A percentile compares a stretch with the other conserved stretches of the same genome.
Evolutionary conservation across 2,113 vertebrate genomes (phyloP).

Genomic region (Megaceryle maxima): DNA sequence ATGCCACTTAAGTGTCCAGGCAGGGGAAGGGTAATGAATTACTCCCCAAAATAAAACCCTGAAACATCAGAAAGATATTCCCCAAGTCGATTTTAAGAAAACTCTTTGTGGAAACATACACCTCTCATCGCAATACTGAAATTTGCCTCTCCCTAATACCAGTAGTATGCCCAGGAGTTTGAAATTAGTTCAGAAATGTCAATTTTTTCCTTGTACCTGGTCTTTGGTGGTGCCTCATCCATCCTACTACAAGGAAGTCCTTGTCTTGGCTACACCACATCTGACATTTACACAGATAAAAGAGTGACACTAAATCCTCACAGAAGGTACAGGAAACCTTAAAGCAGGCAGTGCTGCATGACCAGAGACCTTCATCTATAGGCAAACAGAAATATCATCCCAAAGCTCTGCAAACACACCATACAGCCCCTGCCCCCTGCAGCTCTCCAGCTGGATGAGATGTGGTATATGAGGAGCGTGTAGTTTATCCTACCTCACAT

Average conservation of each 20-base stretch:
- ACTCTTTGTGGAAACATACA: neutral
- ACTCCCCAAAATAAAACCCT: neutral
- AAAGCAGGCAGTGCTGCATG: neutral
- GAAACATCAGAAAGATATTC: neutral
- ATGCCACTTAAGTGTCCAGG: neutral
- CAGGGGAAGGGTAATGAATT: neutral
- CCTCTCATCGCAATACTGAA: neutral
- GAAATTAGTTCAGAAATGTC: neutral
- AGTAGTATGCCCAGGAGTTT: neutral
- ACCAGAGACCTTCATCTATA: neutral
- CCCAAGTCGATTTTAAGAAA: neutral
- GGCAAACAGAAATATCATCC: neutral
- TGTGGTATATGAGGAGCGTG: rapidly evolving
- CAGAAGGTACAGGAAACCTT: neutral
- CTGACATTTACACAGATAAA: neutral
- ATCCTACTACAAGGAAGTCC: neutral
- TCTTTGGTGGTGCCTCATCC: neutral
- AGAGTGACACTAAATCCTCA: neutral
- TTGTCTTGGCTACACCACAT: neutral
- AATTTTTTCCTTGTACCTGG: neutral
- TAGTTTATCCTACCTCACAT: slow-evolving; percentile 86
- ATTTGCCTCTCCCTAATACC: neutral
- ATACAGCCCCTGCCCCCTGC: neutral
- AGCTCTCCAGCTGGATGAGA: neutral
- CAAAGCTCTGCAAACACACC: neutral